Evolutionary conservation across 1,140 invertebrate species (phyloP).

Genomic region (Panagrolaimus sp.): DNA sequence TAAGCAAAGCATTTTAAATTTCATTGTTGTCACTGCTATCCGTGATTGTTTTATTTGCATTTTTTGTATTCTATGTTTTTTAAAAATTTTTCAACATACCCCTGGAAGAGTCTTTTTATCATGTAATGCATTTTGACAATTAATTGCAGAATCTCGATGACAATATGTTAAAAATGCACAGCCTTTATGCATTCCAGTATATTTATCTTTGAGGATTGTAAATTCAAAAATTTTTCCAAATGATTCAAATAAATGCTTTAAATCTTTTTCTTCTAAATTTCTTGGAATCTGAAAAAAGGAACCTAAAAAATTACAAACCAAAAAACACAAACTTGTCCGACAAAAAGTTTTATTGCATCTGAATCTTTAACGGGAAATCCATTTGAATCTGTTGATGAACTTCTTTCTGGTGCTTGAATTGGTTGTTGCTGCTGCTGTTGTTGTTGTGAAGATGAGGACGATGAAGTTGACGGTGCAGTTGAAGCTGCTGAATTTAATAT

Average conservation of each 20-base stretch:
- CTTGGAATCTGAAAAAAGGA: constrained; percentile 72
- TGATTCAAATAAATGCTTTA: constrained; percentile 81
- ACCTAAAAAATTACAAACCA: not conserved
- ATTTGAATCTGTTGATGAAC: constrained; percentile 53
- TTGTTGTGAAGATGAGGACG: too few species aligned
- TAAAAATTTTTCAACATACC: constrained; percentile 67
- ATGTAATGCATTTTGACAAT: constrained; percentile 83
- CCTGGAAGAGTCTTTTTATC: constrained; percentile 93
- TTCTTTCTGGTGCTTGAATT: constrained; percentile 11
- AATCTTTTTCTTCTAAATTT: constrained; percentile 78
- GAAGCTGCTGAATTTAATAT: too few species aligned
- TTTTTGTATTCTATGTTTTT: not conserved
- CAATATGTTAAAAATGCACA: constrained; percentile 95
- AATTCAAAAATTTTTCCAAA: constrained; percentile 89
- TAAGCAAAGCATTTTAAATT: not conserved
- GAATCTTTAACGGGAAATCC: constrained; percentile 57
- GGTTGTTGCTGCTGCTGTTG: too few species aligned
- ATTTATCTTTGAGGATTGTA: constrained; percentile 82
- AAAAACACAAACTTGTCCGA: constrained; percentile 45
- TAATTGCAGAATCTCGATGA: constrained; percentile 81
- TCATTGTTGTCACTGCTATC: too few species aligned
- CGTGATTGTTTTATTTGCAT: too few species aligned
- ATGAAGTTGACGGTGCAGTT: too few species aligned
- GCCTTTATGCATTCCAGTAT: constrained; percentile 89
- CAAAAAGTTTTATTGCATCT: constrained; percentile 55